Evolutionary conservation across 1,140 invertebrate genomes (phyloP), one percentile per base, ranked within the genome.

Genomic region (Lordiphosa clarofinis): DNA sequence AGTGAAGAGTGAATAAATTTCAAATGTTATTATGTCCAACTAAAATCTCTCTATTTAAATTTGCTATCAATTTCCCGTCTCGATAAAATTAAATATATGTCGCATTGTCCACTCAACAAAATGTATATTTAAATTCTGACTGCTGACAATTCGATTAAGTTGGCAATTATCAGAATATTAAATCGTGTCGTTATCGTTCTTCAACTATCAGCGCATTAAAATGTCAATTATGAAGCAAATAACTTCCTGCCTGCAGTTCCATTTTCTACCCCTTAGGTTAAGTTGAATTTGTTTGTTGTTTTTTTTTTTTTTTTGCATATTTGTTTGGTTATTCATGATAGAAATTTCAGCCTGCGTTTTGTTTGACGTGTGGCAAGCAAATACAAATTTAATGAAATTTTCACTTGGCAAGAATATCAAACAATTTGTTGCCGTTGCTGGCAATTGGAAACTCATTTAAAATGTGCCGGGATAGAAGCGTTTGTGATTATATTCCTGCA

Each of bases 141-240:
- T 54, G 66, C 48, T 84, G 78, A 73, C 78, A 82, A 82, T 82
- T 82, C 78, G 78, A 82, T 82, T 82, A 82, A 84, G 78, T 84
- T 70, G 61, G 43, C 79, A 82, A 82, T 82, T 82, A 82, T 82
- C 78, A 82, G 78, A 82, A 82, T 86, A 82, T 82, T 82, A 82
- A 82, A 82, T 82, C 79, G 65, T 15, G 66, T 71, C 64, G 67
- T 70, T 86, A 82, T 82, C 76, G 59, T 50, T 56, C 36, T 35
- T 56, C 73, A 70, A 78, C 78, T 86, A 86, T 84, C 78, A 73
- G 79, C 64, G 60, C 66, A 82, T 82, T 82, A 82, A 82, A 82
- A 82, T 82, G 79, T 86, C 78, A 82, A 82, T 82, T 82, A 82
- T 68, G 63, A 67, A 52, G 35, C 33, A 49, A 47, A 63, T 75